Evolutionary conservation across 2,888 invertebrate species (phyloP), one percentile per base, ranked within the genome.

Genomic region (Rutpela maculata): DNA sequence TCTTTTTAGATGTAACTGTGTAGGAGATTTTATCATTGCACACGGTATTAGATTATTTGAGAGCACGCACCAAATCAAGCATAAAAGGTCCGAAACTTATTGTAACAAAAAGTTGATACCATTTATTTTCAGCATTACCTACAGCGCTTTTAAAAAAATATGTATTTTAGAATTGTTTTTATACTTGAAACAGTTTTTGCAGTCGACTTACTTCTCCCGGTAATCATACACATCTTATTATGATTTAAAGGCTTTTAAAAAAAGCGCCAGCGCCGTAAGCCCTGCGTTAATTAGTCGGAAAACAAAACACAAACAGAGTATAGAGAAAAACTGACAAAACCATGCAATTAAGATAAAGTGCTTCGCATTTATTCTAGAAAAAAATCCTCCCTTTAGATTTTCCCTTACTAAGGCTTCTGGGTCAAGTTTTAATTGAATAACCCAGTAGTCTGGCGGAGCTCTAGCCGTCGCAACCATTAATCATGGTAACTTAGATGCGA

Each of bases 351-450:
- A 82, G 83, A 83, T 82, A 79, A 83, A 83, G 80, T 82, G 78
- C 75, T 77, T 77, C 78, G 63, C 81, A 80, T 83, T 83, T 80
- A 77, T 78, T 71, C 77, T 56, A 67, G 71, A 68, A 80, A 76
- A 75, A 75, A 66, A 72, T 67, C 35, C 60, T 35, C 73, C 74
- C 77, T 76, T 71, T 77, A 69, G 78, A 80, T 80, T 79, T 66
- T 76, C 78, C 79, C 76, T 78, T 79, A 73, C 78, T 69, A 73
- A 77, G 80, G 75, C 79, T 78, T 82, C 76, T 80, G 79, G 82
- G 79, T 74, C 75, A 77, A 78, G 79, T 81, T 82, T 83, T 82
- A 83, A 83, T 83, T 83, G 83, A 83, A 83, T 82, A 80, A 79
- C 73, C 81, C 82, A 75, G 77, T 69, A 59, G 60, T 22, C 63